A percentile compares a stretch with the other conserved stretches of the same genome.
Conservation (phyloP, 2,113 vertebrate species). For the Cavia aperea region DNA sequence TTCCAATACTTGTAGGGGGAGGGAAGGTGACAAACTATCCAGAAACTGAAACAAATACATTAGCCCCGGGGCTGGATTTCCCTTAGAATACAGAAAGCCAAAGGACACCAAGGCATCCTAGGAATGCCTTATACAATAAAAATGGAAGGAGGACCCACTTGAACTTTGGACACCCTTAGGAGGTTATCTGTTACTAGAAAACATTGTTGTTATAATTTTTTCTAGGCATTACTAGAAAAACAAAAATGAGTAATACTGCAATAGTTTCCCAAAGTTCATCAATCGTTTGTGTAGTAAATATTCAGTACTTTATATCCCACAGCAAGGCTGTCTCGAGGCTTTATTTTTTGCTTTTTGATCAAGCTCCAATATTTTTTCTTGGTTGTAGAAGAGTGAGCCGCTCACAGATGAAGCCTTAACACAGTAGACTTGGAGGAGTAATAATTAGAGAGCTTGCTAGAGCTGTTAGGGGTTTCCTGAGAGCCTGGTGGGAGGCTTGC, state of each 20-base stretch:
- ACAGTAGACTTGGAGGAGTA: not conserved
- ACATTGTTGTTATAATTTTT: not conserved
- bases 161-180: not conserved
- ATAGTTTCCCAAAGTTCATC: not conserved
- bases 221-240: not conserved
- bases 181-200: not conserved
- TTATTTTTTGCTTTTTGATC: not conserved
- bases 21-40: not conserved
- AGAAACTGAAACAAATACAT: not conserved
- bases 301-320: not conserved
- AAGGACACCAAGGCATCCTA: not conserved
- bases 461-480: not conserved
- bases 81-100: not conserved
- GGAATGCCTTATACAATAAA: not conserved
- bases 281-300: not conserved
- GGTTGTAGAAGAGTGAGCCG: not conserved
- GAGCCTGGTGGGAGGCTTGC: rapidly evolving
- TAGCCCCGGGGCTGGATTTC: not conserved
- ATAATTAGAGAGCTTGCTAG: not conserved
- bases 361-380: not conserved
- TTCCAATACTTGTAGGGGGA: not conserved
- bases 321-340: not conserved
- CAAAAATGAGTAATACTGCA: not conserved
- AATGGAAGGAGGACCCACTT: not conserved
- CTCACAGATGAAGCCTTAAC: not conserved